Percentiles rank a stretch among this genome's conserved stretches.
Evolutionary conservation across 2,797 vertebrate species (phyloP).

Genomic region (Cuniculus paca): DNA sequence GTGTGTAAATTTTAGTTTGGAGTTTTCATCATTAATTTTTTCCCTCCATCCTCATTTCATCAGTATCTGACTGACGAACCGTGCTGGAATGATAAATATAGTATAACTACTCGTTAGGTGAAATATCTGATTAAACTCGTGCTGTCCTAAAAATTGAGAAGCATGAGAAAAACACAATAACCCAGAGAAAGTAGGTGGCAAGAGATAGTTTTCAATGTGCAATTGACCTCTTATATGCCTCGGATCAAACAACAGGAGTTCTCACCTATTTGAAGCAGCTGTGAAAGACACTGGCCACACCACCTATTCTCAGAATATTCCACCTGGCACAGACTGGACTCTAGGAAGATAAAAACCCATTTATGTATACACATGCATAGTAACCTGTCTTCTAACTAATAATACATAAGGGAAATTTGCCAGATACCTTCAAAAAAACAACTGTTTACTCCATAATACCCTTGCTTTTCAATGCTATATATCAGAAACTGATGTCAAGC

Average conservation of each 20-base stretch:
- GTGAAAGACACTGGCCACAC: not conserved
- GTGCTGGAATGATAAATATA: not conserved
- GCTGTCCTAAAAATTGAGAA: not conserved
- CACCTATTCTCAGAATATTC: not conserved
- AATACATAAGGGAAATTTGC: not conserved
- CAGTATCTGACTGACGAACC: not conserved
- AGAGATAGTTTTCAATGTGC: not conserved
- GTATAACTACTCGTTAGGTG: not conserved
- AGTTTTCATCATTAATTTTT: not conserved
- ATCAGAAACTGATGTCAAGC: not conserved
- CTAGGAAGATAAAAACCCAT: not conserved
- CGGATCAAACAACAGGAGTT: not conserved
- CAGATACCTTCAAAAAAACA: not conserved
- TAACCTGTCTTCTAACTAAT: not conserved
- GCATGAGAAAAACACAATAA: not conserved
- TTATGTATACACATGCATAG: not conserved
- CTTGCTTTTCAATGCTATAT: not conserved
- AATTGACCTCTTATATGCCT: not conserved
- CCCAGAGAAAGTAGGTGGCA: not conserved
- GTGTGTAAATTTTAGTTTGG: not conserved
- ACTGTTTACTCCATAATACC: not conserved
- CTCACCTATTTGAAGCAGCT: not conserved
- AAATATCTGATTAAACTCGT: constrained; percentile 29
- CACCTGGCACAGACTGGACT: not conserved
- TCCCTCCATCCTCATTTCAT: not conserved